A percentile compares a stretch with the other conserved stretches of the same genome.
Conservation (phyloP, 2,888 invertebrate species). For the Heliconius sara region DNA sequence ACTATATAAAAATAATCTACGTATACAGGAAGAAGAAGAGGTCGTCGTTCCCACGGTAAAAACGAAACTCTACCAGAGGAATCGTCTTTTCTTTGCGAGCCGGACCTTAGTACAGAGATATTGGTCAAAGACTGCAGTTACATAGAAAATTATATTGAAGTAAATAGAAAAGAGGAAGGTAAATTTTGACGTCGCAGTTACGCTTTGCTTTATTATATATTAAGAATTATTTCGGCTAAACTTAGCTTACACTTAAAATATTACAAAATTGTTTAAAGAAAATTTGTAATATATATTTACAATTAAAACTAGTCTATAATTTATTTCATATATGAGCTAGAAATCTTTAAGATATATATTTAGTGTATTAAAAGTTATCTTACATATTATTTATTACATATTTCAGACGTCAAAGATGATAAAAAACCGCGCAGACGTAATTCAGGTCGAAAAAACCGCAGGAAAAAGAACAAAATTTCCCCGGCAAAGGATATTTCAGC, state of each 20-base stretch:
- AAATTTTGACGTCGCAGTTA: not conserved
- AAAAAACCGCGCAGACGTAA: constrained; percentile 68
- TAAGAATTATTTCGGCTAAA: too few species aligned
- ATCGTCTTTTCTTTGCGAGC: constrained; percentile 77
- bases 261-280: too few species aligned
- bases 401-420: constrained; percentile 60
- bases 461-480: constrained; percentile 71
- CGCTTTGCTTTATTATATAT: too few species aligned
- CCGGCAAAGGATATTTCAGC: constrained; percentile 61
- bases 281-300: too few species aligned
- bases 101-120: constrained; percentile 69
- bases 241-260: too few species aligned
- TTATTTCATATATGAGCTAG: too few species aligned
- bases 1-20: not conserved
- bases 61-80: constrained; percentile 73
- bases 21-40: constrained; percentile 66
- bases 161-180: constrained; percentile 61
- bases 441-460: constrained; percentile 66
- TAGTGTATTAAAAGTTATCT: not conserved
- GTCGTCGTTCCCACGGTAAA: constrained; percentile 69
- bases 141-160: constrained; percentile 72
- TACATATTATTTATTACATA: not conserved
- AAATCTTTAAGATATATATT: not conserved
- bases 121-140: constrained; percentile 71
- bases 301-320: too few species aligned